A percentile compares a stretch with the other conserved stretches of the same genome.
These are phyloP conservation scores for Pangasius mekongensis DNA, from an alignment of 2,797 vertebrate species.

Conservation along the genomic window DNA sequence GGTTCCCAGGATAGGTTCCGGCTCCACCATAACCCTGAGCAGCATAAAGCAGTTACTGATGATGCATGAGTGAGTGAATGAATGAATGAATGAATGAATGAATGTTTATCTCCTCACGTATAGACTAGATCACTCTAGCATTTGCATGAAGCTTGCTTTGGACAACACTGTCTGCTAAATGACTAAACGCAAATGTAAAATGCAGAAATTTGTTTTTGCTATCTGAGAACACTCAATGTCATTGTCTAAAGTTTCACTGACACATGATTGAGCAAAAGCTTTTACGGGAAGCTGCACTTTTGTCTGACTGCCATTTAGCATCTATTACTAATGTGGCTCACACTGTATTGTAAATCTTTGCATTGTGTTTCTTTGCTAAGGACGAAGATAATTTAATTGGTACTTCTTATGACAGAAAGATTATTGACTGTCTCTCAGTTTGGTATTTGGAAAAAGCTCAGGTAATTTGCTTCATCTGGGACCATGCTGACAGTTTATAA, in stretches of 20 bases:
- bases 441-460: not conserved
- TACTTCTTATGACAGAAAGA: conserved; percentile 10
- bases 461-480: not conserved
- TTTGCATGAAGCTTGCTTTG: not conserved
- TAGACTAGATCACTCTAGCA: not conserved
- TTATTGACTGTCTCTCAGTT: not conserved
- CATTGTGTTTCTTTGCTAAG: not conserved
- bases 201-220: not conserved
- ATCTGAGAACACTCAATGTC: not conserved
- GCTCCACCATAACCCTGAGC: not conserved
- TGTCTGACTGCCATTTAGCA: not conserved
- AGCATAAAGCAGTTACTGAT: not conserved
- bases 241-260: conserved; percentile 1
- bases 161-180: not conserved
- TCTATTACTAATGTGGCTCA: not conserved
- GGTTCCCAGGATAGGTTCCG: not conserved
- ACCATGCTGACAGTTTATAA: not conserved
- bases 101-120: not conserved
- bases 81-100: not conserved
- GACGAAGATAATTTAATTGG: conserved; percentile 9
- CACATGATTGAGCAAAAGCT: not conserved
- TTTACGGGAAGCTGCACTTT: not conserved
- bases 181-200: not conserved
- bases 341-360: not conserved
- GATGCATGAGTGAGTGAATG: not conserved